Evolutionary conservation across 1,140 invertebrate genomes (phyloP).

Genomic region (Ostrea denselamellosa): DNA sequence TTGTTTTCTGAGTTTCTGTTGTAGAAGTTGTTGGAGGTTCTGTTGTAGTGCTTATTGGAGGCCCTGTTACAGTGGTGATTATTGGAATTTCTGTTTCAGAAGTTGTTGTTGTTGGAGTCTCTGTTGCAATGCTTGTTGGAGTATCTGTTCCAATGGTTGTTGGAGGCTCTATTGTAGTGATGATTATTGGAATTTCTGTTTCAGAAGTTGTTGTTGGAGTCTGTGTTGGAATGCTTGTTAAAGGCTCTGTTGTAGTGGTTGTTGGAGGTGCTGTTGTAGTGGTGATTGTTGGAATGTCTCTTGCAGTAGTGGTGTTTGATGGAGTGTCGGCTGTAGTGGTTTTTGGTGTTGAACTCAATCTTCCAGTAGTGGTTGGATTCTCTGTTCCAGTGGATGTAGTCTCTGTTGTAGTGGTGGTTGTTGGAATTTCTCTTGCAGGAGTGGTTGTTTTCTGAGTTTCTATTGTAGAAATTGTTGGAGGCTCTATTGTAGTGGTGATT

Average conservation of each 20-base stretch:
- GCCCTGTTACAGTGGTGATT: neutral
- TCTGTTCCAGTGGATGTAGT: too few relatives aligned
- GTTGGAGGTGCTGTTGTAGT: too few relatives aligned
- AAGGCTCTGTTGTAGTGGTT: neutral
- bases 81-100: neutral
- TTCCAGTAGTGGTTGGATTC: too few relatives aligned
- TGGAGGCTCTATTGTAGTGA: neutral
- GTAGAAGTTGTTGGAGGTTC: neutral
- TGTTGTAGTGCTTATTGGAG: neutral
- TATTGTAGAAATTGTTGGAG: too few relatives aligned
- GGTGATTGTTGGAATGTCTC: neutral
- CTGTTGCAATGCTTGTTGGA: neutral
- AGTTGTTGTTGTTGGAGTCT: neutral
- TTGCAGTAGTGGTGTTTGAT: too few relatives aligned
- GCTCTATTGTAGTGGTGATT: too few relatives aligned
- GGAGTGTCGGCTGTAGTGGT: too few relatives aligned
- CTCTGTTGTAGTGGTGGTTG: too few relatives aligned
- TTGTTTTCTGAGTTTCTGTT: neutral
- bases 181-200: neutral
- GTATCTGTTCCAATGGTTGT: neutral
- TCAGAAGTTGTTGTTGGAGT: neutral
- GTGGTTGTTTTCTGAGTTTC: too few relatives aligned
- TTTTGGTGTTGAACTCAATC: too few relatives aligned
- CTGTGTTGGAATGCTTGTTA: neutral
- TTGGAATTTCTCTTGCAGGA: too few relatives aligned